A percentile compares a stretch with the other conserved stretches of the same genome.
phyloP scores from a whole-genome alignment of 2,113 vertebrate species.

The Cochlearius cochlearius region DNA sequence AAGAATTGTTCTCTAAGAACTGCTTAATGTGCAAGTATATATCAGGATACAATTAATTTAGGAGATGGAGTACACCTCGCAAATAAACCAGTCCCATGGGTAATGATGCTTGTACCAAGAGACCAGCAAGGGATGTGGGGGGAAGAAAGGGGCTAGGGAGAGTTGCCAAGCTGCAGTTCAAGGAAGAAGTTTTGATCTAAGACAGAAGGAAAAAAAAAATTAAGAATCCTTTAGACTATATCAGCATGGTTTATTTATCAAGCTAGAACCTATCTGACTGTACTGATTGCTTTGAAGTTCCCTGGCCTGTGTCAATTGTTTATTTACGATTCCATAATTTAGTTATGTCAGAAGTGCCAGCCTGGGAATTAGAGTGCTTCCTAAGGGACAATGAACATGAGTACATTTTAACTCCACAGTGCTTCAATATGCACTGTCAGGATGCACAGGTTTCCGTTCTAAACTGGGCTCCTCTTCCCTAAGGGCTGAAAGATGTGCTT shows the following conservation, averaged over 20 bases:
- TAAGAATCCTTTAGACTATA: background rate
- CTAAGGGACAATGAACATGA: background rate
- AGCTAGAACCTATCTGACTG: conserved; percentile 24
- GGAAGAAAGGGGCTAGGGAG: background rate
- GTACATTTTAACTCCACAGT: background rate
- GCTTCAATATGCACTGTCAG: background rate
- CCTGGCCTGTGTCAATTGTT: conserved; percentile 30
- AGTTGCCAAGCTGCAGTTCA: background rate
- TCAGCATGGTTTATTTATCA: conserved; percentile 49
- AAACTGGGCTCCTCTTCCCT: conserved; percentile 12
- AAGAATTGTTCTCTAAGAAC: background rate
- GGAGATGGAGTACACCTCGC: background rate
- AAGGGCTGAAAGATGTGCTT: conserved; percentile 1
- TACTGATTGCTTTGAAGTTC: conserved; percentile 45
- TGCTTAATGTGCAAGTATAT: background rate
- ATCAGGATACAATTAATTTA: background rate
- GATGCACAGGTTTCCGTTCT: background rate
- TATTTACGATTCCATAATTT: conserved; percentile 48
- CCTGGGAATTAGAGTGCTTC: background rate
- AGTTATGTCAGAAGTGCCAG: conserved; percentile 24
- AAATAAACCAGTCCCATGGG: background rate
- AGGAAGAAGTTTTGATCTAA: conserved; percentile 40
- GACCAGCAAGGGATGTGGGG: background rate
- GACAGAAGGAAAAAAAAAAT: background rate
- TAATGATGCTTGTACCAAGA: background rate